phyloP scores from a whole-genome alignment of 2,797 vertebrate species.

The Thripadectes ignobilis region DNA sequence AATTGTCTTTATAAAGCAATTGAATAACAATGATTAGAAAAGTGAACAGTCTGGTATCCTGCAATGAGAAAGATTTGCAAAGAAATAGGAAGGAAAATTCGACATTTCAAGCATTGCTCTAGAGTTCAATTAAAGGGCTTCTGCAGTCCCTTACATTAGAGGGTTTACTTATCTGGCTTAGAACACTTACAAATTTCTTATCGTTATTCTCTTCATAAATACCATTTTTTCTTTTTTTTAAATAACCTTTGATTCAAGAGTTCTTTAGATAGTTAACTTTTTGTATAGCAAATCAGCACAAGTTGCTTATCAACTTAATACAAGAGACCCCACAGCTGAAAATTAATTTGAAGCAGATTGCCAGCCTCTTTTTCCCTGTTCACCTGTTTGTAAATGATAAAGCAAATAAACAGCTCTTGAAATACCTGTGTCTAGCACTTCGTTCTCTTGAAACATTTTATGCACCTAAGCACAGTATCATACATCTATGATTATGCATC shows the following conservation, averaged over 20 bases:
- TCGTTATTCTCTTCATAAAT: constrained; percentile 5
- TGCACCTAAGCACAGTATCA: constrained; percentile 21
- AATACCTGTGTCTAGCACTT: constrained; percentile 56
- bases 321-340: constrained; percentile 66
- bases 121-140: not conserved
- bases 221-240: constrained; percentile 23
- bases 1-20: not conserved
- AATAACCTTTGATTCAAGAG: constrained; percentile 44
- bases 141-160: not conserved
- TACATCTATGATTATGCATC: constrained; percentile 47
- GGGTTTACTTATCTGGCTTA: not conserved
- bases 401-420: constrained; percentile 71
- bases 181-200: not conserved
- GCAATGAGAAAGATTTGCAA: not conserved
- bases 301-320: constrained; percentile 71
- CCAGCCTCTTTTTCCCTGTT: constrained; percentile 59
- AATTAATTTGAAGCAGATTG: constrained; percentile 75
- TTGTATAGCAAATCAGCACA: constrained; percentile 58
- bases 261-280: constrained; percentile 64
- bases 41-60: not conserved
- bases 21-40: not conserved
- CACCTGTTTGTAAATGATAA: constrained; percentile 78
- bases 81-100: not conserved
- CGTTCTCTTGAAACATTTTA: constrained; percentile 53
- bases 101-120: not conserved